phyloP scores from a whole-genome alignment of 2,888 invertebrate species.

The Apamea monoglypha region DNA sequence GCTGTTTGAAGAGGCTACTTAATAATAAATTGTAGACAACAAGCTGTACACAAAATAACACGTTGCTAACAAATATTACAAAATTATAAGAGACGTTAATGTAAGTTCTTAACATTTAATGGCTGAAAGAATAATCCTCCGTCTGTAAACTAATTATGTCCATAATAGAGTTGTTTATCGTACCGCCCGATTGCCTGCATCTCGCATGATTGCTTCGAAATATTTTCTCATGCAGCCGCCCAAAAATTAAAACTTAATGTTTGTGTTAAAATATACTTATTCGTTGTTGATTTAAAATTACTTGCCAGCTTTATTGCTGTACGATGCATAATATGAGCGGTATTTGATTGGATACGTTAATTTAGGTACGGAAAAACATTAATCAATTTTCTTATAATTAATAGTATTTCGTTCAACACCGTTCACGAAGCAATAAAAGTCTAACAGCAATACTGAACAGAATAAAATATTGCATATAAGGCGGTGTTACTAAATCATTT shows the following conservation, averaged over 20 bases:
- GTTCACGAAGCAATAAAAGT: conserved; percentile 21
- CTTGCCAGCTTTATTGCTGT: conserved; percentile 68
- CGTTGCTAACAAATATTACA: conserved; percentile 64
- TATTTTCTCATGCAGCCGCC: conserved; percentile 80
- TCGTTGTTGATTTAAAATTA: conserved; percentile 74
- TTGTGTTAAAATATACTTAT: conserved; percentile 68
- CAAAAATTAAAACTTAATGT: conserved; percentile 66
- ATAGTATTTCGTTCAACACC: conserved; percentile 35
- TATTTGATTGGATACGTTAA: conserved; percentile 66
- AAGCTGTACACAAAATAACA: conserved; percentile 63
- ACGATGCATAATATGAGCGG: conserved; percentile 48
- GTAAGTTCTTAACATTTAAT: conserved; percentile 72
- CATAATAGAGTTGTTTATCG: conserved; percentile 84
- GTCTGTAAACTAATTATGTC: conserved; percentile 81
- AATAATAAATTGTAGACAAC: conserved; percentile 65
- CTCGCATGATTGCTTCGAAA: conserved; percentile 77
- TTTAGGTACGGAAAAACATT: conserved; percentile 58
- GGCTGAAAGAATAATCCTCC: conserved; percentile 71
- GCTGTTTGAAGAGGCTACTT: conserved; percentile 59
- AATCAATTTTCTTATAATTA: conserved; percentile 53
- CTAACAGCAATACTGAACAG: not conserved
- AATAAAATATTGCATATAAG: conserved; percentile 32
- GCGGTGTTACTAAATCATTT: conserved; percentile 30
- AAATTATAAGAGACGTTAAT: conserved; percentile 71
- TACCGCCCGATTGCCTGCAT: conserved; percentile 76